Evolutionary conservation across 1,140 invertebrate genomes (phyloP).

Genomic region (Zelostemma sp.): DNA sequence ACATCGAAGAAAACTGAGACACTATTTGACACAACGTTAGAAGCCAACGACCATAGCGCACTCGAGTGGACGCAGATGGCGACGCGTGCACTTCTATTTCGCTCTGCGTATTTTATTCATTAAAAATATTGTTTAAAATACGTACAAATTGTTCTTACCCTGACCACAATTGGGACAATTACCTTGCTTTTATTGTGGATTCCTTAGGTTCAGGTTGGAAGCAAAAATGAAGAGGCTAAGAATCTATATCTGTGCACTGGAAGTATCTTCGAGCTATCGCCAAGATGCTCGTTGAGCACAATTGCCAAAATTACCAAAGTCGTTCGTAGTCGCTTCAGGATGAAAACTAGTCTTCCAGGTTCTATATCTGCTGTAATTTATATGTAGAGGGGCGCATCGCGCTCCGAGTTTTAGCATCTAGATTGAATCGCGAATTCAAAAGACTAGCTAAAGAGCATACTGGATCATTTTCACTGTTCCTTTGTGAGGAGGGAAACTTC

Average conservation of each 20-base stretch:
- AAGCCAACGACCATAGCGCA: too few species aligned
- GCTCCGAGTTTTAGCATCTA: neutral
- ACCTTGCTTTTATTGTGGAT: too few species aligned
- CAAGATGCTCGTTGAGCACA: neutral
- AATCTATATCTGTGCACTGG: neutral
- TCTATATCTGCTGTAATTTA: neutral
- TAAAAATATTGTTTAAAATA: too few species aligned
- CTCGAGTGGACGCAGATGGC: too few species aligned
- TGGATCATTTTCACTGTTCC: neutral
- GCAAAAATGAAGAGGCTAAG: too few species aligned
- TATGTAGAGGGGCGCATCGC: neutral
- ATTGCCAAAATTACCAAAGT: conserved; percentile 5
- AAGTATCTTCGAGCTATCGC: neutral
- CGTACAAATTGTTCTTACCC: too few species aligned
- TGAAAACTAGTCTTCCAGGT: neutral
- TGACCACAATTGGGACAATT: too few species aligned
- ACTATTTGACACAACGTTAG: too few species aligned
- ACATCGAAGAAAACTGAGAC: too few species aligned
- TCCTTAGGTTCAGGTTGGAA: too few species aligned
- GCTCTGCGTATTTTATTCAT: too few species aligned
- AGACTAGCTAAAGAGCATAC: neutral
- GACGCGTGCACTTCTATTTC: too few species aligned
- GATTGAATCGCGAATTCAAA: neutral
- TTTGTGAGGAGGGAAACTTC: neutral
- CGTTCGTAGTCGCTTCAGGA: neutral